Conservation (phyloP, 1,140 invertebrate species). For the Papilio machaon region DNA sequence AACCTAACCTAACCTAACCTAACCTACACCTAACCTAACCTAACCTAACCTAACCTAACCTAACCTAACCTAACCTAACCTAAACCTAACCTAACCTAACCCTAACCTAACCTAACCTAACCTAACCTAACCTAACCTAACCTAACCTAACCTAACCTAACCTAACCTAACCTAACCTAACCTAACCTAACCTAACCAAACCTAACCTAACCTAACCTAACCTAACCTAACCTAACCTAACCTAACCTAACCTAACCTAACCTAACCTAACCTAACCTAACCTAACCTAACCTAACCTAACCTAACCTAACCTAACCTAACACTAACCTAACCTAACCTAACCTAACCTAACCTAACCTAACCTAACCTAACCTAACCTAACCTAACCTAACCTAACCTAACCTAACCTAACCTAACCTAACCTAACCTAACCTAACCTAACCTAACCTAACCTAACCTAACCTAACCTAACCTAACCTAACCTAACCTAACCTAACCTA, state of each 20-base stretch:
- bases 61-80: constrained; percentile 38
- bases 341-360: constrained; percentile 48
- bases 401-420: constrained; percentile 53
- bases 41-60: constrained; percentile 48
- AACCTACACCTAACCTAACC: too few species aligned
- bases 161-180: constrained; percentile 41
- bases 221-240: constrained; percentile 42
- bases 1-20: constrained; percentile 55
- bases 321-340: too few species aligned
- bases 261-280: constrained; percentile 48
- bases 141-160: constrained; percentile 39
- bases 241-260: constrained; percentile 48
- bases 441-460: constrained; percentile 54
- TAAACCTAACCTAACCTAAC: too few species aligned
- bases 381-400: constrained; percentile 55
- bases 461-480: constrained; percentile 54
- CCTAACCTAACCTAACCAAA: constrained; percentile 40
- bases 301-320: constrained; percentile 48
- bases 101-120: too few species aligned
- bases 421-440: constrained; percentile 53
- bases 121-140: constrained; percentile 40
- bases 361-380: constrained; percentile 50
- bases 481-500: constrained; percentile 52
- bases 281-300: constrained; percentile 48
- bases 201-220: constrained; percentile 41